These are phyloP conservation scores for Alloplasta piceator DNA, from an alignment of 2,888 invertebrate species.

Conservation along the genomic window DNA sequence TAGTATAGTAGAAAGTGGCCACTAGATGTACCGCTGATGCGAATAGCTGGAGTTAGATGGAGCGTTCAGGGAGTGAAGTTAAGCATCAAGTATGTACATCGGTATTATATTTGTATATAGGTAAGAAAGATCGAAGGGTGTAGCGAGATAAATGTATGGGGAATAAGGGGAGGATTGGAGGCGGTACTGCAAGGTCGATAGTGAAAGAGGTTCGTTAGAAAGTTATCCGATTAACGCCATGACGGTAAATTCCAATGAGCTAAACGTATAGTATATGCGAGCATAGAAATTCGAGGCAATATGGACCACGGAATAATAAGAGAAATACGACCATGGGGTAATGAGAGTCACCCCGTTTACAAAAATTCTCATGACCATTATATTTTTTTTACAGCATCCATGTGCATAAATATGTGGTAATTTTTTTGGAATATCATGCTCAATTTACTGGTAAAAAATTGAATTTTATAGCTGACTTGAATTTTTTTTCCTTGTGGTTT, in stretches of 20 bases:
- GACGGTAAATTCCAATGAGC: constrained; percentile 43
- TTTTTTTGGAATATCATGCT: too few species aligned
- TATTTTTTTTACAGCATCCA: too few species aligned
- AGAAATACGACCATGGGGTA: too few species aligned
- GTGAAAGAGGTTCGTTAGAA: constrained; percentile 53
- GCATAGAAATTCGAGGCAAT: too few species aligned
- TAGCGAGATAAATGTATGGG: constrained; percentile 14
- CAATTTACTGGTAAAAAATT: too few species aligned
- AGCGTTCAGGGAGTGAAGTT: constrained; percentile 53
- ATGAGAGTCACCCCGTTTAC: too few species aligned
- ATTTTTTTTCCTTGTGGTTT: too few species aligned
- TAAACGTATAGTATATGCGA: not conserved
- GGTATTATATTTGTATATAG: constrained; percentile 4
- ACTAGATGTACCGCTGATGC: constrained; percentile 46
- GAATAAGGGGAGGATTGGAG: constrained; percentile 28
- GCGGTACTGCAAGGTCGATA: constrained; percentile 34
- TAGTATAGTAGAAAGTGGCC: constrained; percentile 6
- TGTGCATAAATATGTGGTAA: too few species aligned
- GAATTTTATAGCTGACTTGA: too few species aligned
- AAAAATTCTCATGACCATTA: too few species aligned
- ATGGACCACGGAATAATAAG: too few species aligned
- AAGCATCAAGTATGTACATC: constrained; percentile 18
- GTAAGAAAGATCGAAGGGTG: constrained; percentile 17
- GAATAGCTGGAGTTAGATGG: constrained; percentile 60
- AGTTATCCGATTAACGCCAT: constrained; percentile 59